These are phyloP conservation scores for Neoarius graeffei DNA, from an alignment of 2,113 vertebrate species.

Conservation along the genomic window DNA sequence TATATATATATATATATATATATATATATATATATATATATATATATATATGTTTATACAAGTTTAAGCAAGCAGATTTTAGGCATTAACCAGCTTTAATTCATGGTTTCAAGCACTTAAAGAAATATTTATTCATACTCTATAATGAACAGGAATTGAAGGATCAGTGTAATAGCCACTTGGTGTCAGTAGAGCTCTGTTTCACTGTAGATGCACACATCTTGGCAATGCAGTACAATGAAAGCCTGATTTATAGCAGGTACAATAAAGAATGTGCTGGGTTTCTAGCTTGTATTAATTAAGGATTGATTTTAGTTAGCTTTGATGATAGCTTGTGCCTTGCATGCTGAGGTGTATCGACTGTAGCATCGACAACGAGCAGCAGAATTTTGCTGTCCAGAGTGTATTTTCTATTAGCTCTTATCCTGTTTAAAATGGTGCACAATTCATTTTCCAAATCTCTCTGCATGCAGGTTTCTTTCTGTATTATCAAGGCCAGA, in stretches of 20 bases:
- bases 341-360: neutral
- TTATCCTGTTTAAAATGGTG: neutral
- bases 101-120: neutral
- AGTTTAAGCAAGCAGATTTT: neutral
- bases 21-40: too few species aligned
- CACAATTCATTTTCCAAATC: neutral
- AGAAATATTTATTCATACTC: neutral
- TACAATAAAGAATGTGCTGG: constrained; percentile 4
- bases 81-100: neutral
- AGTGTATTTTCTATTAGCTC: neutral
- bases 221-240: neutral
- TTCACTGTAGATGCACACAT: neutral
- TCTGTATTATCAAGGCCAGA: neutral
- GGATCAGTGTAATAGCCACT: constrained; percentile 41
- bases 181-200: constrained; percentile 60
- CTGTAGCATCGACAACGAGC: neutral
- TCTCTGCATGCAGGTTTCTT: neutral
- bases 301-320: neutral
- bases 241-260: constrained; percentile 35
- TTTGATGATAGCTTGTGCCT: neutral
- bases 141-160: neutral
- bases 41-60: too few species aligned
- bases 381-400: neutral
- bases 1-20: too few species aligned
- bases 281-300: neutral